Evolutionary conservation across 2,888 invertebrate genomes (phyloP).

Genomic region (Eumerus sabulonum): DNA sequence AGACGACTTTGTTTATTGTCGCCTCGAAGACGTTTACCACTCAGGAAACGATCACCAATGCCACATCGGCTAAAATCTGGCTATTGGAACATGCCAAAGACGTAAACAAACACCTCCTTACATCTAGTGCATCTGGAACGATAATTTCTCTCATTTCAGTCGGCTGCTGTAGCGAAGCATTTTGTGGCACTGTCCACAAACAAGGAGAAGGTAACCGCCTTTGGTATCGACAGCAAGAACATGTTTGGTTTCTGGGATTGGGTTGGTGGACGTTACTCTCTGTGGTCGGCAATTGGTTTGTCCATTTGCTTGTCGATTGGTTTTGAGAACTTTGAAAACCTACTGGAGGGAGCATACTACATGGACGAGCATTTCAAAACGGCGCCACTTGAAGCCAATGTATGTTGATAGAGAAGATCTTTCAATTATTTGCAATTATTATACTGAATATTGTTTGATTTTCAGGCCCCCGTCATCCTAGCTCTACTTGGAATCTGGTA

Average conservation of each 20-base stretch:
- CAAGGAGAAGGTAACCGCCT: slow-evolving; percentile 94
- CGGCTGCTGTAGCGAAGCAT: slow-evolving; percentile 93
- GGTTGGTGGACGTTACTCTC: slow-evolving; percentile 98
- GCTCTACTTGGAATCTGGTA: slow-evolving; percentile 97
- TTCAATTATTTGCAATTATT: not conserved
- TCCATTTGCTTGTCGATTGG: slow-evolving; percentile 96
- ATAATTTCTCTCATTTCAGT: slow-evolving; percentile 79
- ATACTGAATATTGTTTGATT: slow-evolving; percentile 43
- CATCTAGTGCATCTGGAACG: not conserved
- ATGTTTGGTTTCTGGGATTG: slow-evolving; percentile 99
- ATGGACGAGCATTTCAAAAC: slow-evolving; percentile 96
- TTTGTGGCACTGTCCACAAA: slow-evolving; percentile 99
- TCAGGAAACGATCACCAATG: slow-evolving; percentile 99
- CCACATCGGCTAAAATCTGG: slow-evolving; percentile 98
- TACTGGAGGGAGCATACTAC: slow-evolving; percentile 93
- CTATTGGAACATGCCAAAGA: slow-evolving; percentile 91
- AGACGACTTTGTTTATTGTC: slow-evolving; percentile 97
- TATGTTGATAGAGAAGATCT: slow-evolving; percentile 76
- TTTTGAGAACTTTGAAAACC: slow-evolving; percentile 94
- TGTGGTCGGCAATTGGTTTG: slow-evolving; percentile 99
- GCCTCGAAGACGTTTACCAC: slow-evolving; percentile 99
- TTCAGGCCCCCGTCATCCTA: slow-evolving; percentile 93
- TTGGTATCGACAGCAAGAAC: slow-evolving; percentile 97
- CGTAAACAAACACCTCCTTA: slow-evolving; percentile 82
- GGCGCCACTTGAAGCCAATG: slow-evolving; percentile 94